Conservation (phyloP, 2,797 vertebrate genomes). For the Columba guinea region DNA sequence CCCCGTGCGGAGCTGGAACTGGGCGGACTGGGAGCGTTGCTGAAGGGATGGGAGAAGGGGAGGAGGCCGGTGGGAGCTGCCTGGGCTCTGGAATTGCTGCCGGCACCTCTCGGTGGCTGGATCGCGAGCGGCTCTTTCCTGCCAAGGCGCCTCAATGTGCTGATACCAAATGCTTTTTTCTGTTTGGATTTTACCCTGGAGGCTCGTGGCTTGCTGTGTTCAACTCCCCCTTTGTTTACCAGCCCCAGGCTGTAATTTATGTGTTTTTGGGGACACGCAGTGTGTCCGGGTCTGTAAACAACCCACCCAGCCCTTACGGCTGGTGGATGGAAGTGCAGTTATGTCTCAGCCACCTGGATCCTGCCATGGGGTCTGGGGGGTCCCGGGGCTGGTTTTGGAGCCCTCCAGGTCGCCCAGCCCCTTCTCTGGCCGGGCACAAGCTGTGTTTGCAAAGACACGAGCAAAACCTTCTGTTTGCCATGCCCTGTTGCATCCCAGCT, state of each 20-base stretch:
- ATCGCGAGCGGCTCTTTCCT: not conserved
- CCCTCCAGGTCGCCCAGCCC: no score
- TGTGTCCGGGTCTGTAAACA: fast-evolving
- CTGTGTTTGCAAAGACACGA: not conserved
- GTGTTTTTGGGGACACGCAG: fast-evolving
- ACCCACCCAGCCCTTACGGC: not conserved
- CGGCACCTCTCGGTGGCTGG: not conserved
- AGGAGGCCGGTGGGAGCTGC: not conserved
- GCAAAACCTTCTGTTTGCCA: fast-evolving
- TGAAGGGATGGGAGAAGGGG: not conserved
- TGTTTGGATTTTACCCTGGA: fast-evolving
- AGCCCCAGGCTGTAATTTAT: not conserved
- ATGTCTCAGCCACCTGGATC: fast-evolving
- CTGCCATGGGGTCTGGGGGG: fast-evolving
- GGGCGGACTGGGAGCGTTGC: not conserved
- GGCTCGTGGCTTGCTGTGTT: fast-evolving
- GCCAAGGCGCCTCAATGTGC: fast-evolving
- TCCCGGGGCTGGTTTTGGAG: not conserved
- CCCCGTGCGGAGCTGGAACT: not conserved
- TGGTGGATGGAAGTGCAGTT: fast-evolving
- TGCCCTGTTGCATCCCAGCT: not conserved
- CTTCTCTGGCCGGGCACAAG: not conserved
- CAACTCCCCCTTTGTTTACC: not conserved
- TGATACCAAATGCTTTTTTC: fast-evolving
- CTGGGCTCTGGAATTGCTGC: not conserved